Percentiles rank a stretch among this genome's conserved stretches.
These are phyloP conservation scores for Lethenteron camtschaticum DNA, from an alignment of 2,113 vertebrate genomes.

Conservation along the genomic window DNA sequence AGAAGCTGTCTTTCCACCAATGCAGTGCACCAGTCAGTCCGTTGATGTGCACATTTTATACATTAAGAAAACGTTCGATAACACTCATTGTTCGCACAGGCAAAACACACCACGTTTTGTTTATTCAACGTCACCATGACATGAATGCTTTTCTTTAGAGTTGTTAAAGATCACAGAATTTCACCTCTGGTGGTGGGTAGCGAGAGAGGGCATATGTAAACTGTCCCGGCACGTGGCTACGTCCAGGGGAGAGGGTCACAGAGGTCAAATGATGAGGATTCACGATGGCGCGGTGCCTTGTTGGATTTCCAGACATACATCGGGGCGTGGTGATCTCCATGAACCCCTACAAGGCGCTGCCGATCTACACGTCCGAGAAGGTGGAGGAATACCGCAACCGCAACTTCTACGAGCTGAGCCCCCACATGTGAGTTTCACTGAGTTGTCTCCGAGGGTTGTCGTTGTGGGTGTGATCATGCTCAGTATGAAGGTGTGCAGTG, in stretches of 20 bases:
- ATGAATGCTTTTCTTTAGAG: no score
- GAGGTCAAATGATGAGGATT: not conserved
- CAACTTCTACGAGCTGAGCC: constrained; percentile 30
- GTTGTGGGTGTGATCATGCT: no score
- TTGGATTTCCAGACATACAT: constrained; percentile 24
- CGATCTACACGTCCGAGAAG: constrained; percentile 28
- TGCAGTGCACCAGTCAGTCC: no score
- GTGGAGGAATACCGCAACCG: constrained; percentile 25
- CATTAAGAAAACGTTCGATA: no score
- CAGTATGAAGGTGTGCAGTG: no score
- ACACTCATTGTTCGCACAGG: no score
- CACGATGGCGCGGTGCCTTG: rapidly evolving
- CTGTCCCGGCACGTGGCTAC: not conserved
- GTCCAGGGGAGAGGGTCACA: not conserved
- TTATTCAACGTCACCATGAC: no score
- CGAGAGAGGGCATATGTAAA: not conserved
- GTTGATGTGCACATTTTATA: no score
- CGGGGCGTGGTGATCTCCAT: constrained; percentile 34
- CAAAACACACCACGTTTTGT: no score
- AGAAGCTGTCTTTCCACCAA: no score
- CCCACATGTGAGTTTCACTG: constrained; percentile 30
- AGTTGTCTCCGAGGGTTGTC: no score
- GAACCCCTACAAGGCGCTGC: constrained; percentile 29
- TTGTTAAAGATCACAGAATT: not conserved
- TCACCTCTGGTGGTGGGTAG: not conserved